These are phyloP conservation scores for Gadus macrocephalus DNA, from an alignment of 2,113 vertebrate genomes.

Conservation along the genomic window DNA sequence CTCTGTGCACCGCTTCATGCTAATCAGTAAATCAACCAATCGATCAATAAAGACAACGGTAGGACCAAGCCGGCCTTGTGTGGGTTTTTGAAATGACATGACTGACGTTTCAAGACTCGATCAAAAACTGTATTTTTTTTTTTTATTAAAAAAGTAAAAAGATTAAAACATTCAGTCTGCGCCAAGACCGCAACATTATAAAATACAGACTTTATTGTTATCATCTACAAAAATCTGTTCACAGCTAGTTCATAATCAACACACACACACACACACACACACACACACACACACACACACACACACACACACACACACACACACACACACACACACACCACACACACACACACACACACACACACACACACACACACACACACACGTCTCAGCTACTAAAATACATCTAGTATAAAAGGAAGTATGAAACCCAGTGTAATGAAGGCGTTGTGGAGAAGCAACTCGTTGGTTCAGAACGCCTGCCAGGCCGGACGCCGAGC, in stretches of 20 bases:
- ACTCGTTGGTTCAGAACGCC: slow-evolving; percentile 4
- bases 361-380: slow-evolving; percentile 30
- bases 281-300: slow-evolving; percentile 30
- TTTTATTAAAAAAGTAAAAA: too few species aligned
- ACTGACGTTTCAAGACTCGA: too few species aligned
- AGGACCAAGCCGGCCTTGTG: too few species aligned
- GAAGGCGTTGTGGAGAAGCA: too few species aligned
- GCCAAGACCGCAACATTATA: background rate
- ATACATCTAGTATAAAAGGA: too few species aligned
- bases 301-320: slow-evolving; percentile 31
- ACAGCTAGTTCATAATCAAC: slow-evolving; percentile 18
- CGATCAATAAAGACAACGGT: too few species aligned
- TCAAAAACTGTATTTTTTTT: too few species aligned
- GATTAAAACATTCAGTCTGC: background rate
- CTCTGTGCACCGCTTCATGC: too few species aligned
- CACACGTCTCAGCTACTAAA: too few species aligned
- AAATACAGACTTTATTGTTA: background rate
- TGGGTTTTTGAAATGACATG: too few species aligned
- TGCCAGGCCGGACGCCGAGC: slow-evolving; percentile 55
- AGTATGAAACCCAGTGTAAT: too few species aligned
- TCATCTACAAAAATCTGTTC: background rate
- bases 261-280: slow-evolving; percentile 26
- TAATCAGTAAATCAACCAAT: background rate
- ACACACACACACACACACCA: slow-evolving; percentile 27
- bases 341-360: slow-evolving; percentile 28